Evolutionary conservation across 2,113 vertebrate genomes (phyloP).

Genomic region (Trichomycterus rosablanca): DNA sequence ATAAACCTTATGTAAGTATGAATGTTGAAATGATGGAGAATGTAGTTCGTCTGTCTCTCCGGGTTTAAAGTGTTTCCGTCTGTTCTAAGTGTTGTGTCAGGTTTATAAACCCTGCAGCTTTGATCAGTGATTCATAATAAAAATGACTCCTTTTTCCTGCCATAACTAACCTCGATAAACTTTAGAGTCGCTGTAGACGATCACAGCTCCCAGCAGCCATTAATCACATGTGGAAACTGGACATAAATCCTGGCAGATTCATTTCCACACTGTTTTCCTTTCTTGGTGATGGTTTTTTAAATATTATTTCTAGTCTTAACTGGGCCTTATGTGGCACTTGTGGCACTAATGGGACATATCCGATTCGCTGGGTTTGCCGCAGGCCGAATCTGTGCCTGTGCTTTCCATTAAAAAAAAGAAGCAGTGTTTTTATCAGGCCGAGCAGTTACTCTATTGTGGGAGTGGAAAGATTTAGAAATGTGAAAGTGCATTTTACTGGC

Average conservation of each 20-base stretch:
- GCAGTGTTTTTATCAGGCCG: neutral
- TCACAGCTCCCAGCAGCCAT: conserved; percentile 21
- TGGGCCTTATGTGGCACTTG: neutral
- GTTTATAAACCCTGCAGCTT: conserved; percentile 23
- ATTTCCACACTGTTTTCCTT: conserved; percentile 34
- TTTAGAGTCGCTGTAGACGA: conserved; percentile 36
- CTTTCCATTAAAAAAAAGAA: conserved; percentile 30
- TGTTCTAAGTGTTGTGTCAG: no score
- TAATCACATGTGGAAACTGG: conserved; percentile 34
- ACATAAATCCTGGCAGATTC: conserved; percentile 38
- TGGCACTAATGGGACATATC: conserved; percentile 21
- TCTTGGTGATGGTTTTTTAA: conserved; percentile 38
- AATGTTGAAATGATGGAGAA: no score
- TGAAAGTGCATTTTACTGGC: conserved; percentile 13
- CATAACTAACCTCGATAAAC: conserved; percentile 34
- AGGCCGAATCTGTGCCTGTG: neutral
- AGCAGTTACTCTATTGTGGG: neutral
- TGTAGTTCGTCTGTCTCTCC: no score
- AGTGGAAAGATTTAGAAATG: neutral
- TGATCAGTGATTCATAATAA: conserved; percentile 21
- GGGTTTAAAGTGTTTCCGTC: no score
- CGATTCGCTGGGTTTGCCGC: conserved; percentile 2
- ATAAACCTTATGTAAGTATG: no score
- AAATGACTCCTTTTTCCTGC: conserved; percentile 23
- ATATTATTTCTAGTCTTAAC: conserved; percentile 37